A percentile compares a stretch with the other conserved stretches of the same genome.
Conservation (phyloP, 35 echinoderm and acorn worm species). For the Apostichopus japonicus region DNA sequence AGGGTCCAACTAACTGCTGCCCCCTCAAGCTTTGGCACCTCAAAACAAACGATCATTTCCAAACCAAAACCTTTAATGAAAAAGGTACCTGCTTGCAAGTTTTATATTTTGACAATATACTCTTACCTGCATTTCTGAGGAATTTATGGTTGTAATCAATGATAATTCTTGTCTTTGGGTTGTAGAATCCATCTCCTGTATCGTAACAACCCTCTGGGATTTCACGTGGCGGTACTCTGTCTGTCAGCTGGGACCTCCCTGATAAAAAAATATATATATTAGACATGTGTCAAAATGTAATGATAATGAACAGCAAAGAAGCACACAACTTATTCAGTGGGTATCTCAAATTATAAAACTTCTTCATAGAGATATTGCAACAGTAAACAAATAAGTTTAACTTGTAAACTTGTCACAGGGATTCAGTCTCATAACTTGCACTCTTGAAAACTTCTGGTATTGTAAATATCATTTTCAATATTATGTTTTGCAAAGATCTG, state of each 20-base stretch:
- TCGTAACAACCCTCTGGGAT: slow-evolving; percentile 98
- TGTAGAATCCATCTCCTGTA: slow-evolving; percentile 87
- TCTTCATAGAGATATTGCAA: no score
- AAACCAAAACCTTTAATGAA: no score
- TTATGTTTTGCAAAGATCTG: no score
- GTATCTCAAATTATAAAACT: no score
- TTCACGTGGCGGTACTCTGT: slow-evolving; percentile 87
- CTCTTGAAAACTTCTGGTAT: no score
- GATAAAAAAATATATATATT: background rate
- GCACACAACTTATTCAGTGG: no score
- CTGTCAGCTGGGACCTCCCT: slow-evolving; percentile 96
- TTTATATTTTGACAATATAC: background rate
- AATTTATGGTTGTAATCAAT: slow-evolving; percentile 99
- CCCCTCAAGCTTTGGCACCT: background rate
- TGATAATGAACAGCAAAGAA: no score
- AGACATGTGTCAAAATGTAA: background rate
- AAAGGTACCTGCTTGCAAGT: no score
- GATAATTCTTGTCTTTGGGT: slow-evolving; percentile 87
- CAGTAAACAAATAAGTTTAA: no score
- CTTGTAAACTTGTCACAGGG: no score
- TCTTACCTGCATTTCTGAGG: slow-evolving; percentile 97
- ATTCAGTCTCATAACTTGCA: no score
- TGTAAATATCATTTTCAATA: no score
- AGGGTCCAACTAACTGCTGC: background rate
- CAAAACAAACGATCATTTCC: background rate